These are phyloP conservation scores for Parnassius mnemosyne DNA, from an alignment of 2,888 invertebrate species.

Conservation along the genomic window DNA sequence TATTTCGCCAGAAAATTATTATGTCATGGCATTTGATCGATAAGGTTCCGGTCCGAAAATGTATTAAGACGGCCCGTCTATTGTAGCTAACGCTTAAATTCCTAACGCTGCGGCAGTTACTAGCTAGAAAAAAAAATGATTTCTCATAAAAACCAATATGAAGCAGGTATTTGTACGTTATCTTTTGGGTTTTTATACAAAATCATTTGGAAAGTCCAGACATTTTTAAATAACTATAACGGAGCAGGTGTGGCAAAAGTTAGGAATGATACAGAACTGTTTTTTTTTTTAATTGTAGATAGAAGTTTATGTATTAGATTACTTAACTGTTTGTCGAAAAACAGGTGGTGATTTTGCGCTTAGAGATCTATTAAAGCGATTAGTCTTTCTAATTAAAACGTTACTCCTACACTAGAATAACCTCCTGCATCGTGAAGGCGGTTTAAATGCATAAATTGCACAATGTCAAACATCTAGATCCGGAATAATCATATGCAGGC, in stretches of 20 bases:
- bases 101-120: background rate
- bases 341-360: no score
- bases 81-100: constrained; percentile 1
- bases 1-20: constrained; percentile 17
- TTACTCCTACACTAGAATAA: no score
- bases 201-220: background rate
- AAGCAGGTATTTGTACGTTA: background rate
- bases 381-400: no score
- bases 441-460: no score
- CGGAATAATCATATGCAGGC: no score
- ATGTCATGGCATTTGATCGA: constrained; percentile 28
- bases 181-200: constrained; percentile 1
- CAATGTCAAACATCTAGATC: no score
- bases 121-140: background rate
- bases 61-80: constrained; percentile 3
- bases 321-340: no score
- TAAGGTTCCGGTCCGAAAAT: constrained; percentile 20
- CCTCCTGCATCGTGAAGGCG: no score
- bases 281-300: no score
- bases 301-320: no score
- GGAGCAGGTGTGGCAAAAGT: background rate
- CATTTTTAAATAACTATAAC: background rate
- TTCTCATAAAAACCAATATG: background rate
- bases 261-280: no score
- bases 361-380: no score